A percentile compares a stretch with the other conserved stretches of the same genome.
Conservation (phyloP, 2,113 vertebrate genomes). For the Strix aluco region DNA sequence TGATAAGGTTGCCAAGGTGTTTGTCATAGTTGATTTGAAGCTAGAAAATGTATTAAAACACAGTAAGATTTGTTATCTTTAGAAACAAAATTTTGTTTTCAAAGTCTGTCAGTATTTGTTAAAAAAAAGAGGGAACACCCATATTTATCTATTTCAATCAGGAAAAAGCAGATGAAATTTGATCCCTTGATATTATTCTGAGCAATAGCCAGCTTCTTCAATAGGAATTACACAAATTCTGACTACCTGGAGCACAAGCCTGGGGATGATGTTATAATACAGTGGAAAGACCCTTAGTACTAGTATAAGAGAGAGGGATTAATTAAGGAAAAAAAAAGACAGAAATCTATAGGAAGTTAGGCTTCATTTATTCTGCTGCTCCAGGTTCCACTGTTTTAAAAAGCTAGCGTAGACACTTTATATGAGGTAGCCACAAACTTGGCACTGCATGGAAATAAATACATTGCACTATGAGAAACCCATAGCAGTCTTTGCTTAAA, state of each 20-base stretch:
- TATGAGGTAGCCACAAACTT: background rate
- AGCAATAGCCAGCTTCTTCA: background rate
- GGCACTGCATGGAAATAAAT: background rate
- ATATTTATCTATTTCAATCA: background rate
- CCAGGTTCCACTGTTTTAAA: background rate
- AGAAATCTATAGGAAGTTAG: background rate
- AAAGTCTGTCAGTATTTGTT: background rate
- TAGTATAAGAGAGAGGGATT: background rate
- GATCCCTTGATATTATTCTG: background rate
- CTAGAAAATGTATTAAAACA: slow-evolving; percentile 73
- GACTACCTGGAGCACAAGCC: background rate
- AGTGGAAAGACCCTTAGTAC: background rate
- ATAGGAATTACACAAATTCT: background rate
- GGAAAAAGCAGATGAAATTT: background rate
- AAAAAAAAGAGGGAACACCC: background rate
- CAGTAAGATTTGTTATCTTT: background rate
- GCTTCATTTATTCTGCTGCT: background rate
- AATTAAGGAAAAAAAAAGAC: background rate
- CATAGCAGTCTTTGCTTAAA: background rate
- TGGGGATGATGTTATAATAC: background rate
- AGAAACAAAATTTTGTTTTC: background rate
- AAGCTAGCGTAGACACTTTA: background rate
- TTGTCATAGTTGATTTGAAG: slow-evolving; percentile 98
- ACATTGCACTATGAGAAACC: background rate
- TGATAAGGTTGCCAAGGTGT: slow-evolving; percentile 94